Evolutionary conservation across 2,888 invertebrate species (phyloP).

Genomic region (Ectemnius continuus): DNA sequence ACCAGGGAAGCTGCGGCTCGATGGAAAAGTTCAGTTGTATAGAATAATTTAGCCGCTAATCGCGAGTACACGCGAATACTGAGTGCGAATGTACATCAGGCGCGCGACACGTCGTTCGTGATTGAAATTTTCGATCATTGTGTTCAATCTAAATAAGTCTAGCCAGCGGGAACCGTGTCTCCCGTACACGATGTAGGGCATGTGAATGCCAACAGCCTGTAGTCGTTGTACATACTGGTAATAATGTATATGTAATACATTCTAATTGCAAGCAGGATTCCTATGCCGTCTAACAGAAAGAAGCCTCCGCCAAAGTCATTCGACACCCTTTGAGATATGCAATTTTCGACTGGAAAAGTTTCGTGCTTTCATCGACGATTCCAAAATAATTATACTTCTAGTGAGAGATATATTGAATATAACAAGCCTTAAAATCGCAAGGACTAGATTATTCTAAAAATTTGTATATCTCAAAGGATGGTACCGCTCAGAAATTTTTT

Average conservation of each 20-base stretch:
- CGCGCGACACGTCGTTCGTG: conserved; percentile 66
- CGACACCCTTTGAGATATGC: not conserved
- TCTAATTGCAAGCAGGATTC: conserved; percentile 29
- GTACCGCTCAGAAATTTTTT: conserved; percentile 9
- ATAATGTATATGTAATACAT: conserved; percentile 49
- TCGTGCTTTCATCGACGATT: not conserved
- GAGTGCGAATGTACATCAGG: conserved; percentile 54
- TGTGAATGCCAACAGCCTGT: conserved; percentile 38
- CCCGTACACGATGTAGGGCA: conserved; percentile 39
- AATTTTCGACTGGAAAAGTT: not conserved
- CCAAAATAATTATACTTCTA: too few species aligned
- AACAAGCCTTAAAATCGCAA: too few species aligned
- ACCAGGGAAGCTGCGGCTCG: conserved; percentile 17
- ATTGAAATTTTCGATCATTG: conserved; percentile 70
- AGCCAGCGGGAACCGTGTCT: conserved; percentile 36
- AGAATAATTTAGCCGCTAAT: conserved; percentile 44
- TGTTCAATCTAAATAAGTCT: conserved; percentile 71
- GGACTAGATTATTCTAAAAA: not conserved
- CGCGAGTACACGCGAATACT: conserved; percentile 33
- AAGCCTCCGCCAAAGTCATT: not conserved
- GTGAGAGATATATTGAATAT: too few species aligned
- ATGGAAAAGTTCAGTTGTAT: conserved; percentile 17
- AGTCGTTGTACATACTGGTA: conserved; percentile 58
- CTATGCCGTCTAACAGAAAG: conserved; percentile 25
- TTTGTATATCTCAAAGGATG: not conserved